Conservation (phyloP, 2,888 invertebrate genomes). For the Noctua janthina region DNA sequence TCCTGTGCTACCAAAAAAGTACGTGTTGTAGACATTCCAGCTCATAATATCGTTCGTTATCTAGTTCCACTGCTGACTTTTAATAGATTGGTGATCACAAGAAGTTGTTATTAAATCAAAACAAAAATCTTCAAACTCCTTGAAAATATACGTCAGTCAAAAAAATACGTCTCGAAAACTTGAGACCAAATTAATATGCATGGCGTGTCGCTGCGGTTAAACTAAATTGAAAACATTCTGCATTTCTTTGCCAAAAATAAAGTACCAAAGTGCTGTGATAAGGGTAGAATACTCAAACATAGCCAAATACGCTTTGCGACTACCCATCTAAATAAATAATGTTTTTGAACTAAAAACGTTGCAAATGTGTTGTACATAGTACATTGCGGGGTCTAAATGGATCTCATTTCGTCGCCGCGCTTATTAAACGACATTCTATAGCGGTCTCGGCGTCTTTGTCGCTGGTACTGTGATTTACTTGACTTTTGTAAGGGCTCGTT, state of each 20-base stretch:
- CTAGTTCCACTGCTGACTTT: not conserved
- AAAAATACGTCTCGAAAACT: no score
- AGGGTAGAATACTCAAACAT: conserved; percentile 42
- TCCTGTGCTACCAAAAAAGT: not conserved
- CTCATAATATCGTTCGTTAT: not conserved
- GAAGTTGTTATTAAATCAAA: not conserved
- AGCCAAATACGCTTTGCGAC: conserved; percentile 37
- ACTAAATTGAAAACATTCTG: conserved; percentile 38
- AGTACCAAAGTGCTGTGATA: conserved; percentile 24
- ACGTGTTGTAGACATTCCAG: not conserved
- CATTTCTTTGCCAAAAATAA: conserved; percentile 29
- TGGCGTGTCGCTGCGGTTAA: not conserved
- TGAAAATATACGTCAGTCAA: not conserved
- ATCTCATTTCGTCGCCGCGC: conserved; percentile 42
- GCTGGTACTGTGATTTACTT: conserved; percentile 35
- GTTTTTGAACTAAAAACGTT: conserved; percentile 38
- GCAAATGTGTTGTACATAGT: conserved; percentile 34
- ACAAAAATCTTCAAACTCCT: not conserved
- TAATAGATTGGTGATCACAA: not conserved
- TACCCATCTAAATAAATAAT: conserved; percentile 56
- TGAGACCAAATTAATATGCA: conserved; percentile 27
- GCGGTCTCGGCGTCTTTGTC: conserved; percentile 16
- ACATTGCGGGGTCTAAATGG: conserved; percentile 49
- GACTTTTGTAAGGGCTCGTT: conserved; percentile 36
- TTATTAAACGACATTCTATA: conserved; percentile 49